Evolutionary conservation across 2,888 invertebrate genomes (phyloP), one percentile per base, ranked within the genome.

Genomic region (Heteropelma amictum): DNA sequence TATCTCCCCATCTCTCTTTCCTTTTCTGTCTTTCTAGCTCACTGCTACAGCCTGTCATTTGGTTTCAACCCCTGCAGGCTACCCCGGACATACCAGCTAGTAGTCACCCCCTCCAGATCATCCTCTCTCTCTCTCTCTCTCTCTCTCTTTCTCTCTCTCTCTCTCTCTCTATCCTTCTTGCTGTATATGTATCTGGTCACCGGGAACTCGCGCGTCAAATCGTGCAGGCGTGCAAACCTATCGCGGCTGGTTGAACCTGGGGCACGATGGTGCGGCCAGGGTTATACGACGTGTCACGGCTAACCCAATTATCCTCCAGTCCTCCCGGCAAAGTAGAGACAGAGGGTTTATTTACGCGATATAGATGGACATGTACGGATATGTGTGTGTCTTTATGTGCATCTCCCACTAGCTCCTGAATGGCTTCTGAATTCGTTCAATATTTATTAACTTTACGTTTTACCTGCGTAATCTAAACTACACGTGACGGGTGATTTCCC

Each of bases 231-330:
- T 63, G 61, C 67, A 61, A 68, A 63, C 67, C 67, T 61, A 67
- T 67, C 67, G 67, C 61, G 67, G 67, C 67, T 61, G 72, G 67
- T 68, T 67, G 61, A 49, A 38, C 54, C 61, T 60, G 53, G 65
- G 30, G 60, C 58, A 68, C 68, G 67, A 38, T 38, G 54, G 60
- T 65, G 60, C 21, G 61, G 60, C 49, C 38, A 14, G 14, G 63
- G 63, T 28, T 51, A 28, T 77, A 81, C 82, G 83, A 83, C 80
- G 79, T 80, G 81, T 82, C 83, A 81, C 81, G 79, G 77, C 77
- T 84, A 83, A 83, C 80, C 83, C 84, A 83, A 85, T 85, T 85
- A 84, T 80, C 76, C 76, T 78, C 76, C 68, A 71, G 70, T 56
- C 77, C 63, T 72, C 61, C 21, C 60, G 58, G 49, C 45, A 42